Conservation (phyloP, 2,113 vertebrate genomes). For the Dasyprocta punctata region DNA sequence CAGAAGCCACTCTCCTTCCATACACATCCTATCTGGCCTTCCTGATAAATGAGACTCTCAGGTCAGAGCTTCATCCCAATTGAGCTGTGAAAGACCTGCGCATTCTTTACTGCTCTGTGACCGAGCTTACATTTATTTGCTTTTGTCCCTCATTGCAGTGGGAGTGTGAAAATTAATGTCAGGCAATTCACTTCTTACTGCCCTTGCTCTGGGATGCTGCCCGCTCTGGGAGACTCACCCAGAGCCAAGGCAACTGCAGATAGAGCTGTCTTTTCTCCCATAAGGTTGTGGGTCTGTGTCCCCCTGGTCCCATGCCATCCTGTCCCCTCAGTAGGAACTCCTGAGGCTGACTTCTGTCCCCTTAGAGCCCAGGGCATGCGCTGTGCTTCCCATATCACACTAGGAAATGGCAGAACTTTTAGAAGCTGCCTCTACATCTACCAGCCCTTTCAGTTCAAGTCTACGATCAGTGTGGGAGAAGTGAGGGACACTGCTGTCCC, state of each 20-base stretch:
- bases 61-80: neutral
- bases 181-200: neutral
- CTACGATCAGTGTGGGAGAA: neutral
- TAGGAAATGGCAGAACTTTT: neutral
- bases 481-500: neutral
- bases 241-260: neutral
- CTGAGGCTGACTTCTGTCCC: neutral
- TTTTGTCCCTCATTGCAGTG: neutral
- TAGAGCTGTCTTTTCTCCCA: neutral
- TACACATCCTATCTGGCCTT: neutral
- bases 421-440: neutral
- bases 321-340: neutral
- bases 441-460: neutral
- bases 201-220: neutral
- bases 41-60: neutral
- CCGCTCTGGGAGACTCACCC: neutral
- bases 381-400: neutral
- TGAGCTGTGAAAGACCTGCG: neutral
- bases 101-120: neutral
- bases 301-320: accelerated
- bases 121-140: neutral
- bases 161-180: neutral
- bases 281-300: neutral
- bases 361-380: neutral
- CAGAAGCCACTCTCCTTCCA: neutral